Evolutionary conservation across 1,140 invertebrate genomes (phyloP), one percentile per base, ranked within the genome.

Genomic region (Coptotermes formosanus): DNA sequence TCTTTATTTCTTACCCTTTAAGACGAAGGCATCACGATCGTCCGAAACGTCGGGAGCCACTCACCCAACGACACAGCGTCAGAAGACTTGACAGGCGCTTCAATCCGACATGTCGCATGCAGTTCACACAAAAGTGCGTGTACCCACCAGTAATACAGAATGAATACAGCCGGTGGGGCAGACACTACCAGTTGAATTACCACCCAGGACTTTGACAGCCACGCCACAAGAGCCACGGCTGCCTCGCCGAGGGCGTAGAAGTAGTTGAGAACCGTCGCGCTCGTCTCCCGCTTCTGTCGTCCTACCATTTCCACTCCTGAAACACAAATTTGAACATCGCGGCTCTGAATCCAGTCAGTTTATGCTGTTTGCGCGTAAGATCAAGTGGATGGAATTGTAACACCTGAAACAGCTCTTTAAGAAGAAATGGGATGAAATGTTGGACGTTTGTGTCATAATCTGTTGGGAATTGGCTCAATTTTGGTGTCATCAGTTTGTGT

Each of bases 241-340:
- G 94, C 93, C 88, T 95, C 93, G 21, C 94, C 94, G 64, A 94
- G 87, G 6, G 94, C 93, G 90, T 95, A 96, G 88, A 94, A 94
- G 88, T 94, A 94, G 89, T 94, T 93, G 11, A 94, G 90, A 2
- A 94, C 92, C 44, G 94, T 92, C 30, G 93, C 94, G 87, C 93
- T 94, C 89, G 94, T 92, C 88, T 94, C 94, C 23, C 95, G 91
- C 89, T 93, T 94, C 32, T 90, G 90, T 14, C 92, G 92, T 4
- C 94, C 94, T 21, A 95, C 93, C 91, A 94, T 92, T 91, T 95
- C 95, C 25, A 95, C 92, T 69, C 93, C 94, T 94, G 86, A 21
- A 89, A 48, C 69, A 86, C 48, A 85, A 38, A 38, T 38, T 38
- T 38, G 38, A 38, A 38, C 38, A 38, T 38, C 38, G 38, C 4